These are phyloP conservation scores for Pelagia noctiluca DNA, from an alignment of 30 jellyfish, hydroid and myxozoan species.

Conservation along the genomic window DNA sequence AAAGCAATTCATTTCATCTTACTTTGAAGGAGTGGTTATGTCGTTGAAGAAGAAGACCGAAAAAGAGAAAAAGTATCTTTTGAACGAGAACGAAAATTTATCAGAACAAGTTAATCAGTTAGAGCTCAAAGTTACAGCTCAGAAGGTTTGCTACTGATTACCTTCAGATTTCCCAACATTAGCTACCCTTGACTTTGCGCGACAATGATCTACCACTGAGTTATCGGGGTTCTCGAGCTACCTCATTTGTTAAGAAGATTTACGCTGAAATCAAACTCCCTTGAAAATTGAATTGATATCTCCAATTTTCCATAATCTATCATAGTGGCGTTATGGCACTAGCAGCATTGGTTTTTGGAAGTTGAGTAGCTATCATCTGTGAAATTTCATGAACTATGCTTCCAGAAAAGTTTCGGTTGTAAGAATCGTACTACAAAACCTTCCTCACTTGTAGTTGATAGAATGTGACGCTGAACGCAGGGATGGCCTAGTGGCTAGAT, in stretches of 20 bases:
- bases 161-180: too few relatives aligned
- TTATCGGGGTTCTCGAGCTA: background rate
- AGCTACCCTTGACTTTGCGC: too few relatives aligned
- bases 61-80: constrained; percentile 37
- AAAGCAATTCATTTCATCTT: background rate
- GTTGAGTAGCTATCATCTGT: too few relatives aligned
- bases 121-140: constrained; percentile 61
- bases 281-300: too few relatives aligned
- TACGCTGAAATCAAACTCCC: background rate
- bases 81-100: constrained; percentile 33
- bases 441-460: too few relatives aligned
- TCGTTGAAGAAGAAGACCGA: constrained; percentile 77
- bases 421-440: too few relatives aligned
- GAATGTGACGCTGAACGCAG: too few relatives aligned
- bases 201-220: background rate
- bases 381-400: too few relatives aligned
- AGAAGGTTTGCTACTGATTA: constrained; percentile 36
- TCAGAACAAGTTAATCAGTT: constrained; percentile 61
- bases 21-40: constrained; percentile 58
- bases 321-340: too few relatives aligned
- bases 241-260: background rate
- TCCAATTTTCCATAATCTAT: background rate
- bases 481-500: too few relatives aligned
- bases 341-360: too few relatives aligned
- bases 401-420: too few relatives aligned